Conservation (phyloP, 2,797 vertebrate species). For the Sternotherus odoratus region DNA sequence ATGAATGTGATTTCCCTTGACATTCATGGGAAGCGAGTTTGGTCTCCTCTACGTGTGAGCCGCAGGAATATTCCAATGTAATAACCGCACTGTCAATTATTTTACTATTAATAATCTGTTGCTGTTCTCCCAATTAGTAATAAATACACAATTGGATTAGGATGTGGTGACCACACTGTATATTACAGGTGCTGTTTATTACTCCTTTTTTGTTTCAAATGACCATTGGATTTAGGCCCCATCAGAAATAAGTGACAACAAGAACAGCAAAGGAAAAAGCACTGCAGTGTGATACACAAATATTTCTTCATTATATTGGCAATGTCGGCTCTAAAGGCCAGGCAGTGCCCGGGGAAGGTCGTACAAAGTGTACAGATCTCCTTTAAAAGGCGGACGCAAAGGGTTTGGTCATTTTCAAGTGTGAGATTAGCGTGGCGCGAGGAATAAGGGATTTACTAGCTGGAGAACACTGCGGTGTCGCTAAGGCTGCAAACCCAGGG, state of each 20-base stretch:
- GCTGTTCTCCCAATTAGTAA: background rate
- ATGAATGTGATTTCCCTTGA: background rate
- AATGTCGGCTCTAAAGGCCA: background rate
- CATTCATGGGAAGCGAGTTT: background rate
- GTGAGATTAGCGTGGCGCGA: background rate
- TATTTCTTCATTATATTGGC: background rate
- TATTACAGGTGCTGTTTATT: background rate
- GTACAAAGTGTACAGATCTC: background rate
- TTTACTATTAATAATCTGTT: background rate
- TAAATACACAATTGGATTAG: fast-evolving
- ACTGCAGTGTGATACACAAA: fast-evolving
- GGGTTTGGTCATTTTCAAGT: background rate
- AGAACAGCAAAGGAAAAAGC: background rate
- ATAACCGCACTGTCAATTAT: background rate
- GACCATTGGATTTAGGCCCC: fast-evolving
- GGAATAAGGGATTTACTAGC: background rate
- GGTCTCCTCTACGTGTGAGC: background rate
- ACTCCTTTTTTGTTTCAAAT: background rate
- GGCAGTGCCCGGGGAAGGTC: background rate
- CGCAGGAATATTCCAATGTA: background rate
- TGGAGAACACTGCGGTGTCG: background rate
- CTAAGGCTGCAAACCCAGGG: background rate
- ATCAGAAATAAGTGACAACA: background rate
- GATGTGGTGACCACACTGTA: fast-evolving
- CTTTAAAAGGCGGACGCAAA: background rate